A percentile compares a stretch with the other conserved stretches of the same genome.
phyloP scores from a whole-genome alignment of 2,888 invertebrate species.

The Drosophila prostipennis region DNA sequence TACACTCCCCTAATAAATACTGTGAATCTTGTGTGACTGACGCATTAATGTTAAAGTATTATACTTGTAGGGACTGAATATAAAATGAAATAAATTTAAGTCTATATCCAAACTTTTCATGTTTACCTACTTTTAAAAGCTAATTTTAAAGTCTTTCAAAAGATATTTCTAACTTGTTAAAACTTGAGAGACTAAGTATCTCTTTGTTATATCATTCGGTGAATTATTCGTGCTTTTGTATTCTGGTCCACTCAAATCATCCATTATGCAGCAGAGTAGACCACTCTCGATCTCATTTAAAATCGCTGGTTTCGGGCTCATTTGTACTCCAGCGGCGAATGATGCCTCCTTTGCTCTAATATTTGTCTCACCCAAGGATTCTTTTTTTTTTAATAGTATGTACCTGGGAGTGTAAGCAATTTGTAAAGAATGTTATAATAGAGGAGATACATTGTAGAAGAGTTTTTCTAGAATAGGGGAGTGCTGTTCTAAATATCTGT shows the following conservation, averaged over 20 bases:
- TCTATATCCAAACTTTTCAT: too few species aligned
- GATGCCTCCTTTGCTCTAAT: background rate
- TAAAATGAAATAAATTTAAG: too few species aligned
- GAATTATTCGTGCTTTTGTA: background rate
- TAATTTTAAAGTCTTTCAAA: too few species aligned
- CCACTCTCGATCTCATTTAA: constrained; percentile 38
- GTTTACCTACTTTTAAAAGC: too few species aligned
- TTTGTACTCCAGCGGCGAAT: constrained; percentile 36
- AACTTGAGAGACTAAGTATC: constrained; percentile 1
- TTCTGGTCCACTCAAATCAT: constrained; percentile 22
- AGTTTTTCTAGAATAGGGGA: too few species aligned
- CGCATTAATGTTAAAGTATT: too few species aligned
- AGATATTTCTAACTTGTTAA: background rate
- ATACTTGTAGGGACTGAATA: too few species aligned
- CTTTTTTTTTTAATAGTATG: background rate
- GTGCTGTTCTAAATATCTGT: too few species aligned
- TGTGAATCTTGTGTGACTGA: too few species aligned
- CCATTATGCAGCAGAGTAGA: constrained; percentile 23
- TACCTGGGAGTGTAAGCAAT: background rate
- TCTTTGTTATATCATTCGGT: constrained; percentile 13
- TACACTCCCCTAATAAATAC: too few species aligned
- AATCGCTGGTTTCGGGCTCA: constrained; percentile 21
- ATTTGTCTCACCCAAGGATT: background rate
- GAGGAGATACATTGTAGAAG: too few species aligned
- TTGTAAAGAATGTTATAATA: too few species aligned